Percentiles rank a stretch among this genome's conserved stretches.
Conservation (phyloP, 2,888 invertebrate species). For the Scrobipalpa costella region DNA sequence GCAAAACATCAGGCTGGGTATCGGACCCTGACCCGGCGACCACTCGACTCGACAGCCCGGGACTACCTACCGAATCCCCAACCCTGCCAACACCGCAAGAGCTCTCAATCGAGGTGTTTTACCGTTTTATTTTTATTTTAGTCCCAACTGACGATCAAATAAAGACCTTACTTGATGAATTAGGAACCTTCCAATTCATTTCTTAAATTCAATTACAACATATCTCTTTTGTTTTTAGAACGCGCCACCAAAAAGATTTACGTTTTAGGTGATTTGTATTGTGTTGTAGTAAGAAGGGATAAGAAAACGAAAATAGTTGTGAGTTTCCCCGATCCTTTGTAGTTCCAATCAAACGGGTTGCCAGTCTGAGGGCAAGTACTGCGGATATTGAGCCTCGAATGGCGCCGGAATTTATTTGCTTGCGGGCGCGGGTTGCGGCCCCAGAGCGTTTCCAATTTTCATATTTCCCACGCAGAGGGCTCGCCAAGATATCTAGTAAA, state of each 20-base stretch:
- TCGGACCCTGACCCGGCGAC: constrained; percentile 31
- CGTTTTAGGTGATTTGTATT: neutral
- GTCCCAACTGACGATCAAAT: neutral
- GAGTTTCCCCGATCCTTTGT: constrained; percentile 39
- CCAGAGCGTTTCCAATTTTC: constrained; percentile 72
- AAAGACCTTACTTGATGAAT: neutral
- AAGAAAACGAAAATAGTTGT: constrained; percentile 34
- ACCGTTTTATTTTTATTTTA: constrained; percentile 44
- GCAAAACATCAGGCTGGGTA: constrained; percentile 50
- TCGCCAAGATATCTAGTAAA: constrained; percentile 59
- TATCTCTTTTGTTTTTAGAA: neutral
- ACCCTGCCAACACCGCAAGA: constrained; percentile 49
- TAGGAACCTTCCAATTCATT: neutral
- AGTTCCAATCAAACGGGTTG: constrained; percentile 42
- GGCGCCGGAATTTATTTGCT: constrained; percentile 69
- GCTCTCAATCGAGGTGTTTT: constrained; percentile 33
- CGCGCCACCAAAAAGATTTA: neutral
- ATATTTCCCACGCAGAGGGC: constrained; percentile 68
- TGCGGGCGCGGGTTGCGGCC: constrained; percentile 45
- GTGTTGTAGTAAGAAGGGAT: constrained; percentile 5
- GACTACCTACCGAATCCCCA: constrained; percentile 40
- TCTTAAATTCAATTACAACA: neutral
- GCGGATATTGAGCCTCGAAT: constrained; percentile 57
- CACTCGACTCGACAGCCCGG: constrained; percentile 36
- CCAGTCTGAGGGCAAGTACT: constrained; percentile 38